These are phyloP conservation scores for Gulo gulo DNA, from an alignment of 2,113 vertebrate genomes.

Conservation along the genomic window DNA sequence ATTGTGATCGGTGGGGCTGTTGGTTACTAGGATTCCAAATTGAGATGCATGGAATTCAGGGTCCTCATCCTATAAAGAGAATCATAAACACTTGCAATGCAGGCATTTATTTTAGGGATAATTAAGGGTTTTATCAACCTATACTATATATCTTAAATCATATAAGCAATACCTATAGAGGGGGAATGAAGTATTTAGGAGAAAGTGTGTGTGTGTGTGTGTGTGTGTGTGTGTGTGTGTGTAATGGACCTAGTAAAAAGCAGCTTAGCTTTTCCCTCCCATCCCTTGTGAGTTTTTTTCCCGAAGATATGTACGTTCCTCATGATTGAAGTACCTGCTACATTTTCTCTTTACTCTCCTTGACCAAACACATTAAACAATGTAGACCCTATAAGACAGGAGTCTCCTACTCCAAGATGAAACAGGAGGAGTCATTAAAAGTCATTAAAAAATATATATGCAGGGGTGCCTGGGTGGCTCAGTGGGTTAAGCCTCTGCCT, in stretches of 20 bases:
- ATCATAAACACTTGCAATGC: background rate
- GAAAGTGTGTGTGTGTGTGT: background rate
- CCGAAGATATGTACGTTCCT: background rate
- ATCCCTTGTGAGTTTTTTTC: background rate
- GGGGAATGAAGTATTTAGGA: background rate
- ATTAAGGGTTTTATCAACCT: background rate
- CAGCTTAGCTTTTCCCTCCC: background rate
- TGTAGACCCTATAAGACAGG: background rate
- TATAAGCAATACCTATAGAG: background rate
- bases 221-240: background rate
- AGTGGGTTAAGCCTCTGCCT: too few relatives aligned
- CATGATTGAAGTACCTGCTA: fast-evolving
- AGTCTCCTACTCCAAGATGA: background rate
- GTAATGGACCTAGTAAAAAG: background rate
- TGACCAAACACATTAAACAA: background rate
- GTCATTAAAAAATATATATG: background rate
- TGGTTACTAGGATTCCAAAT: background rate
- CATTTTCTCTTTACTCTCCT: background rate
- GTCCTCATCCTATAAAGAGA: background rate
- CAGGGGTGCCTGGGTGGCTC: too few relatives aligned
- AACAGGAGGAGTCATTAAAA: background rate
- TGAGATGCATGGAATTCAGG: background rate
- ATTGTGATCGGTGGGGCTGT: fast-evolving
- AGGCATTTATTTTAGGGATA: background rate
- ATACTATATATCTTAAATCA: fast-evolving